Percentiles rank a stretch among this genome's conserved stretches.
phyloP scores from a whole-genome alignment of 2,113 vertebrate genomes.

The Bettongia penicillata region DNA sequence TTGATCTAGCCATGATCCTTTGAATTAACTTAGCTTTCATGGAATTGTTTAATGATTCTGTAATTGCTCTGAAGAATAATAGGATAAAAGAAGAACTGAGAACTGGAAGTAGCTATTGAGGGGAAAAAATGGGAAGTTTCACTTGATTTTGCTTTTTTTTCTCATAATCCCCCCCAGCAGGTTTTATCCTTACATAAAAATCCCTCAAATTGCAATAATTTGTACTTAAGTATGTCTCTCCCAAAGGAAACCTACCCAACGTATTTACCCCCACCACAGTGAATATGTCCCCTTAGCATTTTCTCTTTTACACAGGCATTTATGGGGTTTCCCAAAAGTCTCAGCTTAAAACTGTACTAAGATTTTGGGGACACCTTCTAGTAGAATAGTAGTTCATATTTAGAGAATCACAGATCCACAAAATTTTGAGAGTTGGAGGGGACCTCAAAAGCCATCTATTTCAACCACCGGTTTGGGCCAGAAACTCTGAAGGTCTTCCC shows the following conservation, averaged over 20 bases:
- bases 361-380: neutral
- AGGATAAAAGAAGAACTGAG: neutral
- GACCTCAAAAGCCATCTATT: neutral
- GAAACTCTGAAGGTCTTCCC: too few species aligned
- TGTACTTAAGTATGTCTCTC: neutral
- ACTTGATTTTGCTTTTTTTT: neutral
- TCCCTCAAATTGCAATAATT: neutral
- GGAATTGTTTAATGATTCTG: neutral
- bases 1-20: neutral
- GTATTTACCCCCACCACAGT: neutral
- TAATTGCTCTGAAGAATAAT: neutral
- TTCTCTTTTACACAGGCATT: too few species aligned
- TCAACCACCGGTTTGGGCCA: too few species aligned
- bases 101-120: neutral
- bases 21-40: neutral
- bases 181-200: neutral
- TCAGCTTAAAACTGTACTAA: neutral
- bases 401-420: neutral
- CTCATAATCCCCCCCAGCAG: conserved; percentile 15
- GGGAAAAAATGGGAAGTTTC: neutral
- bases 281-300: conserved; percentile 5
- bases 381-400: neutral
- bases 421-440: neutral
- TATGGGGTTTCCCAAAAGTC: neutral
- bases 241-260: neutral